phyloP scores from a whole-genome alignment of 2,797 vertebrate genomes.

The Dicrostonyx torquatus region DNA sequence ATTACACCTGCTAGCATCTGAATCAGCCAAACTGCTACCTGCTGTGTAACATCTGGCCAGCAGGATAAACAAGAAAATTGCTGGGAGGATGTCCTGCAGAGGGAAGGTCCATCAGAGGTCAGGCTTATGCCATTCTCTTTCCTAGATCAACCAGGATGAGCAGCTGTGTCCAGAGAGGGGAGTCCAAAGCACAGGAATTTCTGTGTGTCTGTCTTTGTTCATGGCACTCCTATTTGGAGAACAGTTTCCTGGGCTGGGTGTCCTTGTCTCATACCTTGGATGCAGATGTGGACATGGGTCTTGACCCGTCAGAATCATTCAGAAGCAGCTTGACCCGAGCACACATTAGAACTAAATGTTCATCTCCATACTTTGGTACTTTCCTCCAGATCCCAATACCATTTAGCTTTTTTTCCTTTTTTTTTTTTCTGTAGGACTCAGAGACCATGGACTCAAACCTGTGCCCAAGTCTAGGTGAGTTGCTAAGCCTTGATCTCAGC shows the following conservation, averaged over 20 bases:
- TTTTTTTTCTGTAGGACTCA: not conserved
- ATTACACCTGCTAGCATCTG: not conserved
- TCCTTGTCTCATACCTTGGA: too few relatives aligned
- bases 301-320: not conserved
- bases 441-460: accelerated
- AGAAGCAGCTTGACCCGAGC: not conserved
- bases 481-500: accelerated
- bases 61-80: not conserved
- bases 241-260: not conserved
- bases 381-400: not conserved
- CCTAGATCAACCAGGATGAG: not conserved
- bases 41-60: not conserved
- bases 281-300: accelerated
- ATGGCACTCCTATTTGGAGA: accelerated
- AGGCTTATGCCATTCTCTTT: not conserved
- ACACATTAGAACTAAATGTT: not conserved
- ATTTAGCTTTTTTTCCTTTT: not conserved
- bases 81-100: not conserved
- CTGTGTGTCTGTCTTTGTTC: not conserved
- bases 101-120: not conserved
- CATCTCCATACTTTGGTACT: accelerated
- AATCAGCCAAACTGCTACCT: not conserved
- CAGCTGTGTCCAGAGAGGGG: not conserved
- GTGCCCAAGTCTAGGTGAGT: not conserved
- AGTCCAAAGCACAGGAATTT: accelerated